These are phyloP conservation scores for Paelopatides confundens DNA, from an alignment of 53 echinoderm and acorn worm genomes.

Conservation along the genomic window DNA sequence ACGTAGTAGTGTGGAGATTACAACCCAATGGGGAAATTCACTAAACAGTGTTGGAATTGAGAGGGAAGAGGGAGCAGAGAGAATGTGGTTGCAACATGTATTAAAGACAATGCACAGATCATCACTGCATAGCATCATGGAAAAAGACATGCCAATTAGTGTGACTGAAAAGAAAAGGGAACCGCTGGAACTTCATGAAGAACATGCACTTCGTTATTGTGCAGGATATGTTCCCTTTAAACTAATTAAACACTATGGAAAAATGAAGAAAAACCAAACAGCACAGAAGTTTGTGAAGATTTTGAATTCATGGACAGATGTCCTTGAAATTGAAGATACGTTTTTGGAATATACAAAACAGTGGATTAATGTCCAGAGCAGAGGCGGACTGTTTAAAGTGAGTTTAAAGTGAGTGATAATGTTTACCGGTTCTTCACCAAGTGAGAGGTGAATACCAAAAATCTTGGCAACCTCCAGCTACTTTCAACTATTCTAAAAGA, in stretches of 20 bases:
- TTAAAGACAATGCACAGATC: background rate
- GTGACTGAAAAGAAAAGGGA: background rate
- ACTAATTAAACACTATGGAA: conserved; percentile 6
- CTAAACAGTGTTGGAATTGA: background rate
- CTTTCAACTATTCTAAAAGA: no score
- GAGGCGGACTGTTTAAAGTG: conserved; percentile 15
- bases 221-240: conserved; percentile 37
- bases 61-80: background rate
- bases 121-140: background rate
- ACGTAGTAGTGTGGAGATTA: background rate
- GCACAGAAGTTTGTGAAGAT: conserved; percentile 7
- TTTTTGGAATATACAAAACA: conserved; percentile 8
- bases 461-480: no score
- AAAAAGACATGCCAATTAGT: background rate
- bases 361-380: conserved; percentile 8
- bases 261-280: conserved; percentile 19
- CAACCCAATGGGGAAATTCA: background rate
- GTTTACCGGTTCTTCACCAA: conserved; percentile 16
- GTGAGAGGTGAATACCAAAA: no score
- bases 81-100: background rate
- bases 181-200: conserved; percentile 11
- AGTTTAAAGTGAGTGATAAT: background rate
- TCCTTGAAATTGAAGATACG: background rate
- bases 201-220: conserved; percentile 20
- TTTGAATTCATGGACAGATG: conserved; percentile 2